Percentiles rank a stretch among this genome's conserved stretches.
Conservation (phyloP, 1,140 invertebrate species). For the Hyles vespertilio region DNA sequence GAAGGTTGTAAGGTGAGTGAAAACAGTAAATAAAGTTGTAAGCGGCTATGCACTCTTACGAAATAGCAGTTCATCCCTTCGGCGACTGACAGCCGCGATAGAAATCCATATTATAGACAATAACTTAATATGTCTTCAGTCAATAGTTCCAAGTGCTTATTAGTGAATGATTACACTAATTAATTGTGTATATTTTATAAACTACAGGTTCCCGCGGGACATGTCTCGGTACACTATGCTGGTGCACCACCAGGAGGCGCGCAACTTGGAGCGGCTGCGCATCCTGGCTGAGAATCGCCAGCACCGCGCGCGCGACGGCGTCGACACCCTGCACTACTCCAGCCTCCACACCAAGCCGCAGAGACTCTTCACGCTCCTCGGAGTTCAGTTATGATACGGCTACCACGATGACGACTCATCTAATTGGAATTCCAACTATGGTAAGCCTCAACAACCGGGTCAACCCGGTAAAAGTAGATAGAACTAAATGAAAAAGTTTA, state of each 20-base stretch:
- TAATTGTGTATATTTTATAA: neutral
- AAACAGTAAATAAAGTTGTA: too few species aligned
- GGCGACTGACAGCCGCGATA: too few species aligned
- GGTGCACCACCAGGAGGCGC: slow-evolving; percentile 40
- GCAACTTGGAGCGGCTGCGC: slow-evolving; percentile 33
- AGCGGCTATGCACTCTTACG: too few species aligned
- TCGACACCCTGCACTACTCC: slow-evolving; percentile 25
- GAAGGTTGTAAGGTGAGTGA: slow-evolving; percentile 37
- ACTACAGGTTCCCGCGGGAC: slow-evolving; percentile 47
- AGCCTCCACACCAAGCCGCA: slow-evolving; percentile 25
- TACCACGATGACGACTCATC: too few species aligned
- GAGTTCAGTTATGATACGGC: slow-evolving; percentile 34
- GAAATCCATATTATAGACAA: too few species aligned
- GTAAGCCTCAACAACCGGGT: too few species aligned
- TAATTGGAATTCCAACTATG: too few species aligned
- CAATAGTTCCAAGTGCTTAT: neutral
- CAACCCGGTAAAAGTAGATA: too few species aligned
- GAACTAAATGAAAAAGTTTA: too few species aligned
- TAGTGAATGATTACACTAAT: too few species aligned
- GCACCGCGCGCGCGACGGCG: slow-evolving; percentile 27
- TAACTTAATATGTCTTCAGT: slow-evolving; percentile 12
- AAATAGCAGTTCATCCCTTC: too few species aligned
- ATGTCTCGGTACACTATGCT: slow-evolving; percentile 65
- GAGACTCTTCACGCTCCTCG: slow-evolving; percentile 42
- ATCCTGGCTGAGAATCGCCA: slow-evolving; percentile 31